A percentile compares a stretch with the other conserved stretches of the same genome.
These are phyloP conservation scores for Euglossa dilemma DNA, from an alignment of 1,140 invertebrate species.

Conservation along the genomic window DNA sequence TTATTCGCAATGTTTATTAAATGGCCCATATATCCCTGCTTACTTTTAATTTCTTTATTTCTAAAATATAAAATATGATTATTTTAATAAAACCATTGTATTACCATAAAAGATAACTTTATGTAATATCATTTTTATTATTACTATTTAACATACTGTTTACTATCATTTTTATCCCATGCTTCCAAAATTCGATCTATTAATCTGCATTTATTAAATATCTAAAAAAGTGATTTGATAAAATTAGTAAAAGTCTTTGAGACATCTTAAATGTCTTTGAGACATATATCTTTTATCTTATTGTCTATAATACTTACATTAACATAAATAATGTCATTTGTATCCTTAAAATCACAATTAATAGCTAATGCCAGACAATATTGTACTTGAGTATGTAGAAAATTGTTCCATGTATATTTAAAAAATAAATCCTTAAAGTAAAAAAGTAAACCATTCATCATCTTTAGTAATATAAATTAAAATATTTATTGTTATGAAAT, in stretches of 20 bases:
- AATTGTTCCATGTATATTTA: constrained; percentile 93
- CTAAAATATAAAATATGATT: constrained; percentile 62
- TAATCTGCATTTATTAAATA: constrained; percentile 87
- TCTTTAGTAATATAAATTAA: constrained; percentile 2
- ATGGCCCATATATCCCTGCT: constrained; percentile 90
- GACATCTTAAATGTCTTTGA: neutral
- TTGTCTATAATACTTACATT: constrained; percentile 80
- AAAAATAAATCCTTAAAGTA: constrained; percentile 90
- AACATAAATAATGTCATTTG: constrained; percentile 81
- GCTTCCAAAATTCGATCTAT: constrained; percentile 86
- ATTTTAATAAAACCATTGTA: neutral
- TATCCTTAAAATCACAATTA: constrained; percentile 77
- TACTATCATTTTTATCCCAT: constrained; percentile 86
- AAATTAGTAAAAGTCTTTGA: constrained; percentile 32
- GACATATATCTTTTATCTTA: neutral
- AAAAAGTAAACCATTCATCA: constrained; percentile 16
- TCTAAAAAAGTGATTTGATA: constrained; percentile 81
- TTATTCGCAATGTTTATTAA: constrained; percentile 88
- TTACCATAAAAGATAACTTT: neutral
- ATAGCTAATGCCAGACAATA: constrained; percentile 88
- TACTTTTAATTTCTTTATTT: constrained; percentile 81
- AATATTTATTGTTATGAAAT: neutral
- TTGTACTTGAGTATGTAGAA: constrained; percentile 93
- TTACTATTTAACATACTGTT: constrained; percentile 80
- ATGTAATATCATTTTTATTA: constrained; percentile 31